Evolutionary conservation across 1,140 invertebrate genomes (phyloP).

Genomic region (Tetramorium alpestre): DNA sequence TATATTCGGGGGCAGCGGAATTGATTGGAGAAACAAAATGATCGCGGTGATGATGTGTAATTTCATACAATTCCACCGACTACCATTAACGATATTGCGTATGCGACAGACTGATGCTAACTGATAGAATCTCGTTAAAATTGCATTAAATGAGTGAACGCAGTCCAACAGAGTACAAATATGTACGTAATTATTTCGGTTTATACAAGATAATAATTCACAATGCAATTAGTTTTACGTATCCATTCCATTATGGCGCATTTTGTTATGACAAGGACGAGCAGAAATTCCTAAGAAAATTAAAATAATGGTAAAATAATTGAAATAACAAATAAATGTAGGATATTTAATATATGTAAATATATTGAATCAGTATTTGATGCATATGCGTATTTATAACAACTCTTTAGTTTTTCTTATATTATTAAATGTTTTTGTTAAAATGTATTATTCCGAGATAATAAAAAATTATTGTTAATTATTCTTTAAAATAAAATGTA

Average conservation of each 20-base stretch:
- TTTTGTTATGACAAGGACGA: slow-evolving; percentile 7
- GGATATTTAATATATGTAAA: neutral
- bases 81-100: slow-evolving; percentile 44
- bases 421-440: neutral
- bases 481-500: neutral
- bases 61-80: slow-evolving; percentile 19
- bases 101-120: slow-evolving; percentile 3
- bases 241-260: slow-evolving; percentile 6
- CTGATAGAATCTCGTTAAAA: slow-evolving; percentile 52
- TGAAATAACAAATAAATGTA: neutral
- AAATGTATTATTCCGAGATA: neutral
- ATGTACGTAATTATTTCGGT: slow-evolving; percentile 41
- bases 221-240: slow-evolving; percentile 38
- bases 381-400: neutral
- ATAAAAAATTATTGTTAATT: neutral
- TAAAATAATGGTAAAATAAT: slow-evolving; percentile 2
- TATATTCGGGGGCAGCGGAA: slow-evolving; percentile 9
- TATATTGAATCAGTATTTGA: neutral
- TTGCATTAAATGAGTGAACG: slow-evolving; percentile 5
- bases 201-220: slow-evolving; percentile 37
- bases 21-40: slow-evolving; percentile 37
- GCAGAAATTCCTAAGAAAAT: neutral
- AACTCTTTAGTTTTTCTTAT: neutral
- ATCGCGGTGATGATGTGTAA: slow-evolving; percentile 41
- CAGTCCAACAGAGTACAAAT: slow-evolving; percentile 9